Evolutionary conservation across 2,797 vertebrate species (phyloP), one percentile per base, ranked within the genome.

Genomic region (Hypotaenidia philippensis): DNA sequence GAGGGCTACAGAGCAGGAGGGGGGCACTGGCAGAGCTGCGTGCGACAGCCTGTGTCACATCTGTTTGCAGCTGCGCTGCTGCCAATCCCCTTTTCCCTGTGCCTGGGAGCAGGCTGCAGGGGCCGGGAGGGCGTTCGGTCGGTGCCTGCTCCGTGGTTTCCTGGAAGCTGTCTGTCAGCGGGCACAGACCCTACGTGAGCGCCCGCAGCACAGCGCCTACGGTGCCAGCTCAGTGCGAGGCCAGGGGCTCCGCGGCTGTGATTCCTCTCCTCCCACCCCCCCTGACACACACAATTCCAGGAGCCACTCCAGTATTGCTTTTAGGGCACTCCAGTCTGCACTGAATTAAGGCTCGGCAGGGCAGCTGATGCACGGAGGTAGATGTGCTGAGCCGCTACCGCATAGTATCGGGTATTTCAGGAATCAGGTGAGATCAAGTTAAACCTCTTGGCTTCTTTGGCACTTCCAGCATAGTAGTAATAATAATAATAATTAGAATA

Each of bases 101-200:
- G 57, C 47, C 57, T 82, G 8, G 32, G 36, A 63, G 72, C 55
- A 71, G 75, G 74, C 41, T 50, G 31, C 3, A 1, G 52, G 68
- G 34, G 25, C 65, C 5, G 2, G 9, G 8, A n/a, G 53, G 2
- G 1, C 74, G 71, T 78, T 76, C 1, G 8, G 17, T 31, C 4
- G 1, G 27, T 75, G 70, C 32, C 40, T 76, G 82, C 44, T 83
- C 41, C 31, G 0, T 32, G 52, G 32, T 80, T 90, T 83, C 82
- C 87, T 88, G 80, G 91, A 80, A 94, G 65, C 69, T 78, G 0
- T 57, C 45, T 31, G 25, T 17, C 47, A 50, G 61, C 5, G 6
- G 66, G 44, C n/a, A n/a, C 19, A 21, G 34, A 13, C 16, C 0
- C 0, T 49, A 44, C 0, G 0, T 19, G 57, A 89, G 32, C 0